Evolutionary conservation across 2,113 vertebrate species (phyloP).

Genomic region (Anthoscopus minutus): DNA sequence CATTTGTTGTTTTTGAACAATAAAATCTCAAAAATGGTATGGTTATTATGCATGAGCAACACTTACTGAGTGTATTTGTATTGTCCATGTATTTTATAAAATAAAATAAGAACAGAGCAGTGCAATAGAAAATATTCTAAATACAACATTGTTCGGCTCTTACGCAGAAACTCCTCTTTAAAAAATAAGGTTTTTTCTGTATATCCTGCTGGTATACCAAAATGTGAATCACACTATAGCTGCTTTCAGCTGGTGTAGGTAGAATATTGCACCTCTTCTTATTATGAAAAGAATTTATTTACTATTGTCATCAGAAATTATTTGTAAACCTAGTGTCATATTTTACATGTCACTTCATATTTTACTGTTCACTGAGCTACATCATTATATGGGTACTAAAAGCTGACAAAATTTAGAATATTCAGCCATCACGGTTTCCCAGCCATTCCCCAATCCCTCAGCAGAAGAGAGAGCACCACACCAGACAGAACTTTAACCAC

Average conservation of each 20-base stretch:
- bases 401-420: background rate
- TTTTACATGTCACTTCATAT: background rate
- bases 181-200: background rate
- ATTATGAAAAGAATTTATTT: background rate
- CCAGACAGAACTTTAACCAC: background rate
- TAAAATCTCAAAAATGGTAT: background rate
- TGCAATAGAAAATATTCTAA: background rate
- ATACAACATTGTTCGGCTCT: background rate
- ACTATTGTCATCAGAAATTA: background rate
- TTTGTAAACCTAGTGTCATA: background rate
- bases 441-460: background rate
- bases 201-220: background rate
- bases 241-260: background rate
- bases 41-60: background rate
- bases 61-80: background rate
- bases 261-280: background rate
- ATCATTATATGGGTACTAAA: background rate
- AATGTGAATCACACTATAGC: background rate
- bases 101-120: background rate
- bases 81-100: background rate
- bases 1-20: background rate
- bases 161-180: background rate
- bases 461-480: background rate
- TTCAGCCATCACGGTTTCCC: background rate
- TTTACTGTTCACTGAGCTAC: background rate